Evolutionary conservation across 2,797 vertebrate species (phyloP), one percentile per base, ranked within the genome.

Genomic region (Meriones psammophilus): DNA sequence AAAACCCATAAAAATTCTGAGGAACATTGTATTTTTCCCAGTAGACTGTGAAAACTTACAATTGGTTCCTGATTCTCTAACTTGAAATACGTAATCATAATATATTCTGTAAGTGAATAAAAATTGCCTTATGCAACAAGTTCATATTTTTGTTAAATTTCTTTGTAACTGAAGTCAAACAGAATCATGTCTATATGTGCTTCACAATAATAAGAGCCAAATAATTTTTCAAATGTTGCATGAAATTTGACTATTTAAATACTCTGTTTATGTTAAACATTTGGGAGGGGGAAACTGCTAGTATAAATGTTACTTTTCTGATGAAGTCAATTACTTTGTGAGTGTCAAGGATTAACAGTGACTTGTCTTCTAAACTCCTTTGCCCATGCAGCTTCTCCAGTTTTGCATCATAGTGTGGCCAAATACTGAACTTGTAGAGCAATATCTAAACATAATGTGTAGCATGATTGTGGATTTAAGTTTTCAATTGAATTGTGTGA

Each of bases 401-500:
- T 77, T 81, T 42, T 87, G 15, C 17, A 71, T 86, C 26, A 6
- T 50, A 15, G 10, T 56, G 18, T 87, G 28, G 18, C 28, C 26
- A 89, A 92, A 30, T 13, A 1, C 20, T 33, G 28, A 24, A 6
- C 20, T 79, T 83, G 46, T 71, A 36, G 33, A 89, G 33, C 24
- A 90, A 69, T 46, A 71, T 30, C 73, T 30, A 96, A 96, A 50
- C 28, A 68, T 42, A 73, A 58, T 12, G 71, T 76, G 33, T 9
- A 50, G 18, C 87, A 83, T 71, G 85, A 96, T 79, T 95, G 62
- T 76, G 46, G 66, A 93, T 95, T 95, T 92, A 84, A 26, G 24
- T 92, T 95, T 93, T 91, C 93, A 91, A 77, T 14, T 95, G 81
- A 88, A 94, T 95, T 92, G 73, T 54, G 92, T 77, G 93, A 93